Evolutionary conservation across 2,797 vertebrate genomes (phyloP), one percentile per base, ranked within the genome.

Genomic region (Poecile montanus): DNA sequence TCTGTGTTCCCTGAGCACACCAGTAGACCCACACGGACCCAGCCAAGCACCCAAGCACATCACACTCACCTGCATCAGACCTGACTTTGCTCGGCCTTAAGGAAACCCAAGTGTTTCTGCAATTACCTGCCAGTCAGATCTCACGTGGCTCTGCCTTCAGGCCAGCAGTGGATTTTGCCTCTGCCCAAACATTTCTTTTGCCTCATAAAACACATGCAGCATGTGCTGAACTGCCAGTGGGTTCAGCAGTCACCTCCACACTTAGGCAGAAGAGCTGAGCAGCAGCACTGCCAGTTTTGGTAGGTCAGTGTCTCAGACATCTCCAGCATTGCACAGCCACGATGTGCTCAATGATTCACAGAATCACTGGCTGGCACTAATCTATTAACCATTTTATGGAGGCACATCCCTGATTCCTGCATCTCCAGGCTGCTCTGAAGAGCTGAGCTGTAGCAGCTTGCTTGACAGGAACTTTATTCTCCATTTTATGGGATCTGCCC

Each of bases 1-100:
- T 36, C 16, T 1, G 0, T 27, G 25, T 77, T 29, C 60, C 34
- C 67, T 50, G 54, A 67, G 30, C 17, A 11, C 57, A 34, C 6
- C 13, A 3, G 11, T 0, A 73, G 29, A 36, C 9, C 22, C 4
- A 2, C 4, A 2, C 0, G 21, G 73, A 50, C 11, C 38, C 50
- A 54, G 71, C 8, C 2, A 9, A 20, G 13, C n/a, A 44, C 2
- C 18, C 30, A 0, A 15, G 38, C 34, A 26, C 53, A 8, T 36
- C 19, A 7, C 1, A 3, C 4, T 38, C 14, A 15, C 32, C 23
- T 15, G n/a, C 56, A 23, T 9, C n/a, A 17, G 19, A 15, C 16
- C 45, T 79, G 75, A 54, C 71, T 56, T 18, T 38, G 1, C 38
- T 66, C 36, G 29, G 44, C 48, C 78, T 67, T 40, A 17, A 67